Evolutionary conservation across 37 sponge, comb jelly and placozoan species (phyloP).

Genomic region (Trichoplax adhaerens): DNA sequence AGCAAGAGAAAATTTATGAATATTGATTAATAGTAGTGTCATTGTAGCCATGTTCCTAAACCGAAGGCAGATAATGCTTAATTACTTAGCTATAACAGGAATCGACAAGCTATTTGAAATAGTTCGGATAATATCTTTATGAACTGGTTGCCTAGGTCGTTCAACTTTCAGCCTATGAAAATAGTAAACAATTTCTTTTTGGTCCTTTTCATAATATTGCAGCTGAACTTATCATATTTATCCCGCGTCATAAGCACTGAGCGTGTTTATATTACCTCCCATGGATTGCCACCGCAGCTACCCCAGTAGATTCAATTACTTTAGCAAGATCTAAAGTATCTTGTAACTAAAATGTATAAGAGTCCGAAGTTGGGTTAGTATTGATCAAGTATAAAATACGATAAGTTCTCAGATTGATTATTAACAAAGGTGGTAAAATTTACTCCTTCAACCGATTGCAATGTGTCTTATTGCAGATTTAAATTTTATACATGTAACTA

Average conservation of each 20-base stretch:
- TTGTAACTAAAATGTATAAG: constrained; percentile 25
- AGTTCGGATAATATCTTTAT: constrained; percentile 53
- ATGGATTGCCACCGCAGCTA: constrained; percentile 82
- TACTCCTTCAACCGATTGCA: neutral
- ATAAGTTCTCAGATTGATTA: neutral
- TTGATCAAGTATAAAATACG: neutral
- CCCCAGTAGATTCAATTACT: constrained; percentile 80
- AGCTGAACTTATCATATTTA: no score
- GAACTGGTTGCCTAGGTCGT: constrained; percentile 44
- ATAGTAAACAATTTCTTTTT: constrained; percentile 1
- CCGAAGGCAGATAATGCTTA: neutral
- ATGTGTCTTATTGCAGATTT: neutral
- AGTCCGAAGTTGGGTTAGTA: neutral
- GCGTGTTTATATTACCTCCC: constrained; percentile 38
- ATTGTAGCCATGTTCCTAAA: constrained; percentile 6
- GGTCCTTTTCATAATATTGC: neutral
- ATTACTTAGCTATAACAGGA: constrained; percentile 83
- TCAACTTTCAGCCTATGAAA: constrained; percentile 16
- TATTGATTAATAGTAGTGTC: neutral
- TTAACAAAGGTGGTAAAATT: neutral
- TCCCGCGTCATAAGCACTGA: no score
- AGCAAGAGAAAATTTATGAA: neutral
- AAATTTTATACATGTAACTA: neutral
- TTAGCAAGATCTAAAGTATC: constrained; percentile 66
- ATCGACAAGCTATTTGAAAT: constrained; percentile 36